Evolutionary conservation across 1,140 invertebrate genomes (phyloP), one percentile per base, ranked within the genome.

Genomic region (Mya arenaria): DNA sequence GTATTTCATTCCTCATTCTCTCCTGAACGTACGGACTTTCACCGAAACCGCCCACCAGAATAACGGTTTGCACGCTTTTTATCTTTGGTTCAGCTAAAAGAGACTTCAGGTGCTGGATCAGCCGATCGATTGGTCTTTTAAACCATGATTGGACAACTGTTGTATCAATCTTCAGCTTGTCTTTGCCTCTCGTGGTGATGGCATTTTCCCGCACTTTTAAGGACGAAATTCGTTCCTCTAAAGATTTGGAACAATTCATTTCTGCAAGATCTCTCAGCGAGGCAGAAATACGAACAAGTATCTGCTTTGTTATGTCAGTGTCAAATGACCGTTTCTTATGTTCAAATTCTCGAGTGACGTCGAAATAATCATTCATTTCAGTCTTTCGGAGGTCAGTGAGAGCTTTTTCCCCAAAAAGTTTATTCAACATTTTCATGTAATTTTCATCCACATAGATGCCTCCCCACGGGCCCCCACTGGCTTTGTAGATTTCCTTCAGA

Each of bases 401-500:
- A 15, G 48, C 65, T 4, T 34, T 44, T 0, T 34, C 32, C 4
- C 55, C 73, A 25, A 83, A 28, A 37, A 78, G 69, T 44, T 75
- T 58, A 2, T 58, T 25, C 23, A 78, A 32, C 0, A 77, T 17
- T 41, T 62, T 1, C 2, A 48, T n/a, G 36, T 78, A 68, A 4
- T 56, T 56, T 23, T 83, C 36, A 66, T 83, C 82, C 15, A 84
- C 82, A 8, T 58, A 62, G 0, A 82, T 73, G 4, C 94, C 94
- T 69, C 94, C 94, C 88, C 93, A 94, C 3, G 94, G 92, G 30
- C 94, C 94, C 8, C 94, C 94, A 56, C 93, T 94, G 2, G 94
- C 94, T 85, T 94, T 94, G 85, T 95, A 92, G 15, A 95, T 90
- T 88, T 95, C 94, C 83, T 93, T 92, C 1, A 95, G 85, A 17